Evolutionary conservation across 2,888 invertebrate genomes (phyloP), one percentile per base, ranked within the genome.

Genomic region (Rhyacophila evoluta): DNA sequence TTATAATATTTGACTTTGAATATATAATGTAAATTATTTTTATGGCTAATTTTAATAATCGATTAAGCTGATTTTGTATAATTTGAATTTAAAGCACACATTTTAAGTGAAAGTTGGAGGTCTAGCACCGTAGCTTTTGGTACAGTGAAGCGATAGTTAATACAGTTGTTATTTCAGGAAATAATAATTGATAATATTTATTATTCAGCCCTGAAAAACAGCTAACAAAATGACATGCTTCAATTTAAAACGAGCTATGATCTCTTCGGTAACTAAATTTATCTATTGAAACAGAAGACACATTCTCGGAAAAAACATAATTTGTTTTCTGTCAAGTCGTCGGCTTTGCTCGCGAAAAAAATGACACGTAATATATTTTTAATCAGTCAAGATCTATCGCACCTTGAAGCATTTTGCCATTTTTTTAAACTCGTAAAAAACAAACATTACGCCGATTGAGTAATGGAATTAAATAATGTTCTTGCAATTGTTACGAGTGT

Each of bases 261-360:
- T 55, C 55, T 55, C 55, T 8, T 55, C 55, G 10, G 55, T 55
- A 55, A 19, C 55, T 55, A 19, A 55, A 55, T 55, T 55, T 55
- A 55, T 25, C 1, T 55, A 19, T 55, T 55, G 55, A 55, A 55
- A 19, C 15, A 55, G 55, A 55, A 55, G 19, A 55, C 55, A 55
- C 55, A 25, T 55, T 55, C 55, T 55, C 15, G 55, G 55, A 55
- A 55, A 55, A 55, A n/a, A 55, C 15, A 55, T 55, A 55, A 55
- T 55, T 55, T 55, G 55, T 55, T 55, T 55, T 55, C 55, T 55
- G 55, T 55, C 55, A 55, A 25, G 55, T 55, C 55, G 55, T 55
- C 55, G 55, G 19, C 55, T 19, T 25, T 10, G 55, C 55, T 55
- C 15, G 55, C 25, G 55, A 55, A 19, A 55, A 41, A 55, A 55